phyloP scores from a whole-genome alignment of 2,888 invertebrate genomes.

The Drosophila pseudotakahashii region DNA sequence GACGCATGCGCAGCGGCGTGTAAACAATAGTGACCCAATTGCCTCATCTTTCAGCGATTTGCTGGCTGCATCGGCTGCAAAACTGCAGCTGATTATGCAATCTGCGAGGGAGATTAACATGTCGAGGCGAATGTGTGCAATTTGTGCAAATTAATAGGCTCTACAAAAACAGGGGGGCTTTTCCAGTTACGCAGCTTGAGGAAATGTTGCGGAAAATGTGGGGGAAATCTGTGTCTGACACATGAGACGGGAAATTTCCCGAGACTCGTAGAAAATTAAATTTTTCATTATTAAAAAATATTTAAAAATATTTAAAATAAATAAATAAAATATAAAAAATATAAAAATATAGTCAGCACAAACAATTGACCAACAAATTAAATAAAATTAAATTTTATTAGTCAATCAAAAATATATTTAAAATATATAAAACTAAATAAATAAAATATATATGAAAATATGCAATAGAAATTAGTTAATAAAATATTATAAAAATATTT shows the following conservation, averaged over 20 bases:
- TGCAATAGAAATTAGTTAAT: no score
- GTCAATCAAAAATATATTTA: no score
- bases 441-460: no score
- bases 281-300: no score
- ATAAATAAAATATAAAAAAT: no score
- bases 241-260: background rate
- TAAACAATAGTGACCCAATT: constrained; percentile 63
- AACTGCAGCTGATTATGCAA: constrained; percentile 32
- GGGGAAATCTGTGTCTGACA: background rate
- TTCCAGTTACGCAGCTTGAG: constrained; percentile 17
- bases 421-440: no score
- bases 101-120: constrained; percentile 19
- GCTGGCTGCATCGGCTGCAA: background rate
- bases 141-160: constrained; percentile 25
- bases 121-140: constrained; percentile 17
- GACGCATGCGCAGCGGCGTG: constrained; percentile 46
- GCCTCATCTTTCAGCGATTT: constrained; percentile 7
- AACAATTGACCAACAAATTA: no score
- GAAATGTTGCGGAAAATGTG: constrained; percentile 4
- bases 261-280: background rate
- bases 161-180: constrained; percentile 7
- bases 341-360: no score
- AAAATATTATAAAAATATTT: no score
- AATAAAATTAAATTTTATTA: no score
- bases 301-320: no score